Evolutionary conservation across 2,888 invertebrate genomes (phyloP), one percentile per base, ranked within the genome.

Genomic region (Geotrupes spiniger): DNA sequence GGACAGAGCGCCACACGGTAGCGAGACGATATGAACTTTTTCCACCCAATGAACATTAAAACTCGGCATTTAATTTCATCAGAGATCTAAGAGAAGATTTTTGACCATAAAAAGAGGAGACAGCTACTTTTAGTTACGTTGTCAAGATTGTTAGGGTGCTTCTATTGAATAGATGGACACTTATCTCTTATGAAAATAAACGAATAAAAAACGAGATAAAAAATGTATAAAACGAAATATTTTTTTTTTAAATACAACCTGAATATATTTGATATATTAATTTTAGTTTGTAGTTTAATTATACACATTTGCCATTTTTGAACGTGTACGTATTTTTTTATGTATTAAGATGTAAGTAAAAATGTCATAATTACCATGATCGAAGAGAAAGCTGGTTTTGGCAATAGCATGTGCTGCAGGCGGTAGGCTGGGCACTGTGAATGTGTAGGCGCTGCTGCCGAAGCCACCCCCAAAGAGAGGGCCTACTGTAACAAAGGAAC

Each of bases 1-100:
- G 53, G 46, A 46, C 48, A 48, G 28, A 36, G 38, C 15, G 38
- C 61, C 63, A 59, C 52, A 54, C 46, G 52, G 46, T 49, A 50
- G 60, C 62, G 66, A 63, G 66, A 69, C 70, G 74, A 74, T 74
- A 74, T 73, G 72, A 74, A 75, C 74, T 75, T 75, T 75, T 75
- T 74, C 73, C 72, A 72, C 69, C 72, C 72, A 68, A 73, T 74
- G 74, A 71, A 72, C 74, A 74, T 75, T 75, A 74, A 74, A 75
- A 74, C 73, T 72, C 71, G 71, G 70, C 74, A 72, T 75, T 75
- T 75, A 75, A 75, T 75, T 75, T 74, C 73, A 73, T 74, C 73
- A 71, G 69, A 72, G 73, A 73, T 74, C 73, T 72, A 71, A 73
- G 71, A 70, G 69, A 67, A 72, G 72, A 74, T 74, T 73, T 74